These are phyloP conservation scores for Drosophila athabasca DNA, from an alignment of 1,140 invertebrate species.

Conservation along the genomic window DNA sequence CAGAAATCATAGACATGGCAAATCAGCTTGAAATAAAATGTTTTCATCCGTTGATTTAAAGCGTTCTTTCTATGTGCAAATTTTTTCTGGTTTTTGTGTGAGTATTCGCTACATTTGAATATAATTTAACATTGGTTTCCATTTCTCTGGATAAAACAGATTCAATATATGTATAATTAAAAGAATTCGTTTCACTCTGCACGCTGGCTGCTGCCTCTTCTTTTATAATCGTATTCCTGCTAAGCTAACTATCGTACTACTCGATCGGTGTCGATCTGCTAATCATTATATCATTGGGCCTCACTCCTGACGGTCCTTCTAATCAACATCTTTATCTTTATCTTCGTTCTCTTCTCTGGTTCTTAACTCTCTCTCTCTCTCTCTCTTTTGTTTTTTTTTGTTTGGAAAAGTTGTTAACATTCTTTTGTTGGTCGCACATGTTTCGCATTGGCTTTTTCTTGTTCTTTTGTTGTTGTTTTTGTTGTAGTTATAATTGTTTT, in stretches of 20 bases:
- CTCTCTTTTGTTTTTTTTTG: neutral
- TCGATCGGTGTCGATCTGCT: slow-evolving; percentile 22
- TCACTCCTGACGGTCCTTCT: slow-evolving; percentile 6
- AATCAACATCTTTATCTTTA: slow-evolving; percentile 5
- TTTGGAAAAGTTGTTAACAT: slow-evolving; percentile 59
- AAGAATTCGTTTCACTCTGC: slow-evolving; percentile 27
- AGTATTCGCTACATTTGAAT: slow-evolving; percentile 50
- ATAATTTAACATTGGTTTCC: slow-evolving; percentile 53
- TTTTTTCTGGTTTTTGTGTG: slow-evolving; percentile 28
- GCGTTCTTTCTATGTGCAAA: slow-evolving; percentile 41
- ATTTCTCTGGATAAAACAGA: slow-evolving; percentile 15
- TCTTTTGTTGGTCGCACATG: slow-evolving; percentile 77
- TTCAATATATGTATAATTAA: slow-evolving; percentile 12
- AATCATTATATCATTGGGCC: slow-evolving; percentile 16
- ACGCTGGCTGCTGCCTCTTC: slow-evolving; percentile 25
- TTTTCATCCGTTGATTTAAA: slow-evolving; percentile 30
- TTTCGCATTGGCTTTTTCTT: slow-evolving; percentile 70
- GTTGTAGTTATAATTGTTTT: slow-evolving; percentile 29
- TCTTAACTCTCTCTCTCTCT: slow-evolving; percentile 15
- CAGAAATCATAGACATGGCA: slow-evolving; percentile 60
- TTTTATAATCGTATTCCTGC: slow-evolving; percentile 25
- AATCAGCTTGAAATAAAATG: slow-evolving; percentile 59
- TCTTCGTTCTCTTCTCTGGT: slow-evolving; percentile 8
- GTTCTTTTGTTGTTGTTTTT: slow-evolving; percentile 42
- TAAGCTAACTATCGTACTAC: slow-evolving; percentile 54